These are phyloP conservation scores for Hyposmocoma kahamanoa DNA, from an alignment of 1,140 invertebrate genomes.

Conservation along the genomic window DNA sequence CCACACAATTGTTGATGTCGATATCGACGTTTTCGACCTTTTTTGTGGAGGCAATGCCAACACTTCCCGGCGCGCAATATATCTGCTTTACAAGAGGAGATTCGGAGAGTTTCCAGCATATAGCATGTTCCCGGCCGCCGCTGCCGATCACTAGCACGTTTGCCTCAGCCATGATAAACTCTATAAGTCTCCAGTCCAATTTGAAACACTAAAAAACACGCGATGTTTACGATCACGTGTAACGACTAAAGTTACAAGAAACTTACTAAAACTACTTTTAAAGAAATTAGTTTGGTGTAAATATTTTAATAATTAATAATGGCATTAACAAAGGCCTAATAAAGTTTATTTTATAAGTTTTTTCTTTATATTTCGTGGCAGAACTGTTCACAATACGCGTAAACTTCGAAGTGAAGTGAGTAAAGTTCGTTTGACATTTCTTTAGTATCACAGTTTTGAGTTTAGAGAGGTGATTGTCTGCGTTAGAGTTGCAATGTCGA, in stretches of 20 bases:
- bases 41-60: slow-evolving; percentile 81
- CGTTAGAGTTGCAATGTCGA: too few relatives aligned
- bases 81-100: slow-evolving; percentile 83
- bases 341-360: background rate
- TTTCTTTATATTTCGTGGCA: slow-evolving; percentile 9
- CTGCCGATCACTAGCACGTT: slow-evolving; percentile 90
- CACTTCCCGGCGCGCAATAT: slow-evolving; percentile 92
- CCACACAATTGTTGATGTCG: slow-evolving; percentile 80
- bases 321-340: background rate
- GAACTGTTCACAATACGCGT: slow-evolving; percentile 26
- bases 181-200: slow-evolving; percentile 1
- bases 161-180: slow-evolving; percentile 35
- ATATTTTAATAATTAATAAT: background rate
- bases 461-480: too few relatives aligned
- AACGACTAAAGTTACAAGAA: background rate
- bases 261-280: background rate
- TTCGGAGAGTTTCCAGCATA: slow-evolving; percentile 93
- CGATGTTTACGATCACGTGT: slow-evolving; percentile 19
- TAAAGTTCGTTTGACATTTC: slow-evolving; percentile 24
- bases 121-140: slow-evolving; percentile 96
- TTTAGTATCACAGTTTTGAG: too few relatives aligned
- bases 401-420: slow-evolving; percentile 53
- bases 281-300: background rate
- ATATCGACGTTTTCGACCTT: slow-evolving; percentile 80
- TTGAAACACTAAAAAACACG: slow-evolving; percentile 16